phyloP scores from a whole-genome alignment of 2,113 vertebrate genomes.

The Mus spicilegus region DNA sequence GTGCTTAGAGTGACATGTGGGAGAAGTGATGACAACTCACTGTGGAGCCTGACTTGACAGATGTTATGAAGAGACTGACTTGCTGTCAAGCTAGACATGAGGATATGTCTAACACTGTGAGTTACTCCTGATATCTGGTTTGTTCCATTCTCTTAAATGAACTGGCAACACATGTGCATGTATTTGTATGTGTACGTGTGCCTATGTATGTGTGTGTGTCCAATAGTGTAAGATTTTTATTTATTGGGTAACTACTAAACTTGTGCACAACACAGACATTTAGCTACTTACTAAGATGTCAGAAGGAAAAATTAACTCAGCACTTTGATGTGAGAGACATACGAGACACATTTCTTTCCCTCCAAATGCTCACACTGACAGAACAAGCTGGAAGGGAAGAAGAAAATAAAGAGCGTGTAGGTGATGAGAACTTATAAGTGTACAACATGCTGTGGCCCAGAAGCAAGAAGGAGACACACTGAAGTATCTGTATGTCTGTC shows the following conservation, averaged over 20 bases:
- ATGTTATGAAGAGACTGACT: not conserved
- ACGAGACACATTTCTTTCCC: not conserved
- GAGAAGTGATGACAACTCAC: not conserved
- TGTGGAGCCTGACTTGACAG: not conserved
- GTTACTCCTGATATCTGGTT: not conserved
- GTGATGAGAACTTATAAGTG: not conserved
- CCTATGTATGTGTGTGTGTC: not conserved
- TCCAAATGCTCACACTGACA: not conserved
- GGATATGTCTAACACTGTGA: not conserved
- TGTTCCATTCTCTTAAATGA: slow-evolving; percentile 10
- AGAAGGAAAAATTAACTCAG: not conserved
- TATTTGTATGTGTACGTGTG: not conserved
- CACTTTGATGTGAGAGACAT: slow-evolving; percentile 11
- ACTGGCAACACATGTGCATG: not conserved
- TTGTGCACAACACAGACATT: not conserved
- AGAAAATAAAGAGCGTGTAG: not conserved
- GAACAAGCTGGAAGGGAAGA: not conserved
- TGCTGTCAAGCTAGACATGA: not conserved
- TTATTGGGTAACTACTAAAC: not conserved
- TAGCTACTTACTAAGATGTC: not conserved
- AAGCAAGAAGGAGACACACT: not conserved
- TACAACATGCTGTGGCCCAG: not conserved
- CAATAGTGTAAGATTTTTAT: not conserved
- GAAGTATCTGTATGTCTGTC: no score
- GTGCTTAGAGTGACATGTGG: slow-evolving; percentile 11